phyloP scores from a whole-genome alignment of 2,113 vertebrate species.

The Corythornis madagascariensis region DNA sequence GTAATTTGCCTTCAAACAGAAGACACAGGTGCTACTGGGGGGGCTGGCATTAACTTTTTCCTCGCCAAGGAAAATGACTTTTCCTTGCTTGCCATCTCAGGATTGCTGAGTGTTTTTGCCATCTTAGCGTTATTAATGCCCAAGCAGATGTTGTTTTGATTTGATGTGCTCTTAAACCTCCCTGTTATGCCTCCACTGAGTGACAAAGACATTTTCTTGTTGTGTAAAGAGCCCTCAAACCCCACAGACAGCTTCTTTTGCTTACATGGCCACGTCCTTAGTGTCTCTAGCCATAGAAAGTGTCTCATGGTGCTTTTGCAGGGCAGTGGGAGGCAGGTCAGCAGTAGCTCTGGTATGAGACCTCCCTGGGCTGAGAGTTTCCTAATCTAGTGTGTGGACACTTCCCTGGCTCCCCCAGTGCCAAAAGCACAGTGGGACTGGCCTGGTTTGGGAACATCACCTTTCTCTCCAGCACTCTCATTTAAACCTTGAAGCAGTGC shows the following conservation, averaged over 20 bases:
- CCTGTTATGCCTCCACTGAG: neutral
- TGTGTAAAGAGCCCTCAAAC: neutral
- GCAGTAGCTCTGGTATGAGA: neutral
- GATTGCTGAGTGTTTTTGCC: neutral
- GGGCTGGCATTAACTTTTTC: neutral
- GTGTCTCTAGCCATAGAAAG: neutral
- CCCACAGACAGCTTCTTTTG: too few species aligned
- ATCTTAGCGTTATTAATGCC: neutral
- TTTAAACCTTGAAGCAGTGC: too few species aligned
- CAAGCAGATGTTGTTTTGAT: neutral
- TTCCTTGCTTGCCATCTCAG: neutral
- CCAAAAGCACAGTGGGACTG: accelerated
- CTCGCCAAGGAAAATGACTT: neutral
- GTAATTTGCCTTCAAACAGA: neutral
- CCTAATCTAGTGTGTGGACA: neutral
- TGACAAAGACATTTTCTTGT: neutral
- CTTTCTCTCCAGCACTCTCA: neutral
- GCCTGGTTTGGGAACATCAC: neutral
- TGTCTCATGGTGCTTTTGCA: neutral
- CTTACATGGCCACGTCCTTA: accelerated
- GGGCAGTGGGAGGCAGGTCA: neutral
- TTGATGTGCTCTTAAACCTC: neutral
- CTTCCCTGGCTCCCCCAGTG: neutral
- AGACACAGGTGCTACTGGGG: neutral
- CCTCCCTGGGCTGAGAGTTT: neutral